Conservation (phyloP, 1,140 invertebrate genomes). For the Atta cephalotes region DNA sequence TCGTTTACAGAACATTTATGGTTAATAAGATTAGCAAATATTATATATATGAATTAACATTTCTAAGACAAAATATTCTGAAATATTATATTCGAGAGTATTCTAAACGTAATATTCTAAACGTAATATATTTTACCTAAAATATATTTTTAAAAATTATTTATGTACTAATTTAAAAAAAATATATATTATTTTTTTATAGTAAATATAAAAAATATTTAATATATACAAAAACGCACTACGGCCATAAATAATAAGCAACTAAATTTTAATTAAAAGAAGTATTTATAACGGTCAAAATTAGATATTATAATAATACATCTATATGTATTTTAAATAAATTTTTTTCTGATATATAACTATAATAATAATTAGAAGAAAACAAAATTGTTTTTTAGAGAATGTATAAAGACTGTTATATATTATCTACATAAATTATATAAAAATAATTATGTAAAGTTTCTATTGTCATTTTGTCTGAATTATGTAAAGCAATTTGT, state of each 20-base stretch:
- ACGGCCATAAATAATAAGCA: neutral
- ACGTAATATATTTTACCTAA: neutral
- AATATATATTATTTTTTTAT: neutral
- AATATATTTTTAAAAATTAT: neutral
- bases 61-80: neutral
- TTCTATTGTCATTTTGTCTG: neutral
- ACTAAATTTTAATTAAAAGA: too few species aligned
- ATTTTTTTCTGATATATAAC: too few species aligned
- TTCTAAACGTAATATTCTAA: neutral
- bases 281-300: too few species aligned
- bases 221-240: neutral
- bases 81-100: neutral
- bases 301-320: too few species aligned
- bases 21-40: slow-evolving; percentile 11
- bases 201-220: neutral
- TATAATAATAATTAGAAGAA: neutral
- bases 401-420: neutral
- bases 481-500: neutral
- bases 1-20: slow-evolving; percentile 36
- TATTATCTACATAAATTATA: neutral
- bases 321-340: too few species aligned
- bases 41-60: neutral
- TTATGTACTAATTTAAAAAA: slow-evolving; percentile 11
- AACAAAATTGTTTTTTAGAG: neutral
- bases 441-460: neutral